These are phyloP conservation scores for Chiloscyllium plagiosum DNA, from an alignment of 2,113 vertebrate genomes.

Conservation along the genomic window DNA sequence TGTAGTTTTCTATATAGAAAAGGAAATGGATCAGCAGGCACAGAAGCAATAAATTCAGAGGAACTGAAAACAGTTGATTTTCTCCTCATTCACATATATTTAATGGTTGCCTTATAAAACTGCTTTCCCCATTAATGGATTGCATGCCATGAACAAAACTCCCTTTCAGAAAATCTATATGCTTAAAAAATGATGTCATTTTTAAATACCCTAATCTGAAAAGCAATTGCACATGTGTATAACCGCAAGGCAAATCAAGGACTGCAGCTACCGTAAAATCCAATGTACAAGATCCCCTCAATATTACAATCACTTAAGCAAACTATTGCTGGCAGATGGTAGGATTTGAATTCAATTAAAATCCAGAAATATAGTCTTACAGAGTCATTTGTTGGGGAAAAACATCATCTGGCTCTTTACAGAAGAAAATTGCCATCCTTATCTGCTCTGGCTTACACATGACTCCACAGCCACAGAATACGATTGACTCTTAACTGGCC, in stretches of 20 bases:
- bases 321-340: background rate
- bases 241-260: background rate
- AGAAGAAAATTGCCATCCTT: too few species aligned
- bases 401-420: too few species aligned
- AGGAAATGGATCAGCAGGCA: constrained; percentile 6
- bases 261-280: background rate
- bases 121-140: constrained; percentile 34
- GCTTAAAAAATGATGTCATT: constrained; percentile 35
- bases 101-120: constrained; percentile 33
- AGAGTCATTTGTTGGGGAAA: too few species aligned
- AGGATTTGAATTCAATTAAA: too few species aligned
- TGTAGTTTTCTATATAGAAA: background rate
- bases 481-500: too few species aligned
- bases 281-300: background rate
- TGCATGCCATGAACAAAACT: constrained; percentile 23
- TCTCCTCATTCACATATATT: constrained; percentile 33
- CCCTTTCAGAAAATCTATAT: constrained; percentile 32
- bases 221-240: constrained; percentile 36
- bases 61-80: constrained; percentile 21
- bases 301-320: background rate
- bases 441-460: too few species aligned
- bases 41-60: constrained; percentile 29
- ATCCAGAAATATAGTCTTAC: too few species aligned
- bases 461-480: too few species aligned
- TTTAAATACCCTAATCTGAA: constrained; percentile 22